phyloP scores from a whole-genome alignment of 2,797 vertebrate genomes.

The Myiotriccus ornatus region DNA sequence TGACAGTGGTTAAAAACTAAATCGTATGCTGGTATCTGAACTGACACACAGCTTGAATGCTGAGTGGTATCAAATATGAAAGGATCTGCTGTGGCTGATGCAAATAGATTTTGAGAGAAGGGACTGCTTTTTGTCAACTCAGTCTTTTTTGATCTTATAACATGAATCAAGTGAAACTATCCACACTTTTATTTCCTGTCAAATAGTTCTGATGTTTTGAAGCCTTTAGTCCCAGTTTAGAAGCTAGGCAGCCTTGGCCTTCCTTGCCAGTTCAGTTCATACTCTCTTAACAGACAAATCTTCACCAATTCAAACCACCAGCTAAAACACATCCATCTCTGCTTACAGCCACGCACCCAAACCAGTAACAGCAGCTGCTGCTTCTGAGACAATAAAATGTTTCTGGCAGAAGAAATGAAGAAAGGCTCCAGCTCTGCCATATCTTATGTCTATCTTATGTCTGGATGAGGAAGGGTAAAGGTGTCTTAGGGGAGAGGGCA shows the following conservation, averaged over 20 bases:
- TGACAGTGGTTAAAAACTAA: neutral
- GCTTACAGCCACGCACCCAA: neutral
- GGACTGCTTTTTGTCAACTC: neutral
- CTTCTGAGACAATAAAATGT: neutral
- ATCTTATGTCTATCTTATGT: neutral
- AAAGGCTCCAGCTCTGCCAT: neutral
- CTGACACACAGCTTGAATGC: neutral
- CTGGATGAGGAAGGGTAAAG: neutral
- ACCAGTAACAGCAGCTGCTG: neutral
- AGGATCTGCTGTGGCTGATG: neutral
- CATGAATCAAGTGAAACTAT: neutral
- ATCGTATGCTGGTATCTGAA: neutral
- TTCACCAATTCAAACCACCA: neutral
- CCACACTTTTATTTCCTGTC: neutral
- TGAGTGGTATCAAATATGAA: neutral
- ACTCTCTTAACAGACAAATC: neutral
- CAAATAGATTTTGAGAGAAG: neutral
- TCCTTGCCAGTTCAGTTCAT: neutral
- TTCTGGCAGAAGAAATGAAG: neutral
- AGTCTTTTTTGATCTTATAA: neutral
- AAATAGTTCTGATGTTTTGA: neutral
- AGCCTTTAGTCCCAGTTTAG: neutral
- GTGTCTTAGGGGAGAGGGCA: neutral
- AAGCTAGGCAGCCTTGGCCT: neutral
- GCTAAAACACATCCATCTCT: neutral